These are phyloP conservation scores for Aphodius sticticus DNA, from an alignment of 2,888 invertebrate genomes.

Conservation along the genomic window DNA sequence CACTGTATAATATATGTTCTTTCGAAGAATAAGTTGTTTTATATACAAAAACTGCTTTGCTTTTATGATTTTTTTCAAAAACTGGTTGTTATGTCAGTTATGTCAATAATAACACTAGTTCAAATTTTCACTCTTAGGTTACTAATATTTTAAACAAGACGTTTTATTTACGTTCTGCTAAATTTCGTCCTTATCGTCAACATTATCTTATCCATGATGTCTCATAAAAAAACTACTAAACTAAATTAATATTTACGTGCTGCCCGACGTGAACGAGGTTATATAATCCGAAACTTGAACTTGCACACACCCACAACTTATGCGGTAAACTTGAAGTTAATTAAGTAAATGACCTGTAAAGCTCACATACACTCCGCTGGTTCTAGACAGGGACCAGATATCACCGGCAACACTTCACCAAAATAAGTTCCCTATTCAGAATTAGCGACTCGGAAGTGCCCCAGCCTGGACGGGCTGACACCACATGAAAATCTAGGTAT, in stretches of 20 bases:
- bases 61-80: too few species aligned
- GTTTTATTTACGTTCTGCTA: too few species aligned
- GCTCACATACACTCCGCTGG: background rate
- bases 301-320: background rate
- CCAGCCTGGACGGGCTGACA: background rate
- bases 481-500: background rate
- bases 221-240: background rate
- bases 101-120: too few species aligned
- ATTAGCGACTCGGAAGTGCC: background rate
- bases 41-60: too few species aligned
- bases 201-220: too few species aligned
- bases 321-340: background rate
- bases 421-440: background rate
- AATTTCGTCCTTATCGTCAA: too few species aligned
- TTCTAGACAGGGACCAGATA: background rate
- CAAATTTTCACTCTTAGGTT: too few species aligned
- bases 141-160: too few species aligned
- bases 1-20: too few species aligned
- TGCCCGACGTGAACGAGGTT: background rate
- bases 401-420: background rate
- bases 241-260: background rate
- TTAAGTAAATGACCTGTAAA: constrained; percentile 4
- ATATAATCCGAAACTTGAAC: background rate
- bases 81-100: too few species aligned
- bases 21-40: too few species aligned